phyloP scores from a whole-genome alignment of 1,140 invertebrate genomes.

The Pogonognathellus flavescens region DNA sequence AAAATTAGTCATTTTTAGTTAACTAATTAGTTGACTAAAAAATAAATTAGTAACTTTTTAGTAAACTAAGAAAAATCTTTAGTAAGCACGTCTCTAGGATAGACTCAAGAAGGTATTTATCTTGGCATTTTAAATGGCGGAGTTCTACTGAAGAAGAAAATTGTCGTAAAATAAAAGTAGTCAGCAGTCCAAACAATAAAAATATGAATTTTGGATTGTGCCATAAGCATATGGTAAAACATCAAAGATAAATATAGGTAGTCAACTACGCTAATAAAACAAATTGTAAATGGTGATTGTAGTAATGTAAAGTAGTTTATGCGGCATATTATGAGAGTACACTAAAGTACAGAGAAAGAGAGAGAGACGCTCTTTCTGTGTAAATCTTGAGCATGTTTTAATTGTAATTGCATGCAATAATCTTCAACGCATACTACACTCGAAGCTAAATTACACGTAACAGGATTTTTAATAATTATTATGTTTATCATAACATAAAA shows the following conservation, averaged over 20 bases:
- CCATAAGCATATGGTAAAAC: conserved; percentile 10
- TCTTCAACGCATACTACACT: neutral
- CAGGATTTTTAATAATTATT: neutral
- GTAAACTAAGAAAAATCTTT: too few relatives aligned
- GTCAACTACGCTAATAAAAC: neutral
- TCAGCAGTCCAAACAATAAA: conserved; percentile 29
- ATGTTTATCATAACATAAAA: neutral
- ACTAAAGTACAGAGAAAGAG: too few relatives aligned
- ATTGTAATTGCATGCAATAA: neutral
- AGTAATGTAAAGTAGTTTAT: neutral
- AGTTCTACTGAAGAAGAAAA: conserved; percentile 5
- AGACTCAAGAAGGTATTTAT: neutral
- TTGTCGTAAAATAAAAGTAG: conserved; percentile 37
- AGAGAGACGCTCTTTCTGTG: too few relatives aligned
- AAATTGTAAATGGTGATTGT: conserved; percentile 15
- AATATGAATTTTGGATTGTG: conserved; percentile 33
- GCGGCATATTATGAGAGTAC: too few relatives aligned
- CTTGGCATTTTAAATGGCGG: neutral
- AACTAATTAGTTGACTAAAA: too few relatives aligned
- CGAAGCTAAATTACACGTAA: too few relatives aligned
- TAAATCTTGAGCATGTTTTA: too few relatives aligned
- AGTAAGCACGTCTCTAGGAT: too few relatives aligned
- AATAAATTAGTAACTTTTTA: too few relatives aligned
- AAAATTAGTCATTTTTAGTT: too few relatives aligned
- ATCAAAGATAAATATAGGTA: conserved; percentile 29